These are phyloP conservation scores for Molossus alvarezi DNA, from an alignment of 2,797 vertebrate species.

Conservation along the genomic window DNA sequence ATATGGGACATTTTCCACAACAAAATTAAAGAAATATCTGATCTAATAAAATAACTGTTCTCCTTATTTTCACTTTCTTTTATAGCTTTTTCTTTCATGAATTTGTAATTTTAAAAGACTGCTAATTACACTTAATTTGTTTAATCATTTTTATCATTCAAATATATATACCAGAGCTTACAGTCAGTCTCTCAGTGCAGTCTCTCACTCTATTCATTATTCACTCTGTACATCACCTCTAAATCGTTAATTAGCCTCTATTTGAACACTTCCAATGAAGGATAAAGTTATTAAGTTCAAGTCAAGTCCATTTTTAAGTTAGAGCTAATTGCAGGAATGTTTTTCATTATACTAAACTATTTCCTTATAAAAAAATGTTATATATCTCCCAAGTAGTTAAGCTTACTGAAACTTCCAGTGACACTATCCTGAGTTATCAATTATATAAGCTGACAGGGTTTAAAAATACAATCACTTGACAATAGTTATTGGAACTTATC, in stretches of 20 bases:
- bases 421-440: neutral
- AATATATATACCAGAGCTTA: neutral
- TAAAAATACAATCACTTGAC: conserved; percentile 47
- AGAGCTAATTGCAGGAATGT: neutral
- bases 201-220: neutral
- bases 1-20: conserved; percentile 21
- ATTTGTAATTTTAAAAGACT: neutral
- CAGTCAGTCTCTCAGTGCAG: neutral
- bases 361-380: conserved; percentile 58
- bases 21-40: conserved; percentile 30
- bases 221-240: neutral
- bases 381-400: neutral
- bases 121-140: conserved; percentile 24
- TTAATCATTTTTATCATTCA: conserved; percentile 45
- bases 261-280: conserved; percentile 5
- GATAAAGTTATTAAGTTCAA: conserved; percentile 23
- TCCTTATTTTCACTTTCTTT: conserved; percentile 56
- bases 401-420: conserved; percentile 24
- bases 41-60: conserved; percentile 67
- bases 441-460: neutral
- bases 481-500: conserved; percentile 40
- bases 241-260: neutral
- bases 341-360: conserved; percentile 43
- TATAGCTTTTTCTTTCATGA: neutral
- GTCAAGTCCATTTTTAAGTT: conserved; percentile 50